Evolutionary conservation across 2,113 vertebrate genomes (phyloP), one percentile per base, ranked within the genome.

Genomic region (Microtus pennsylvanicus): DNA sequence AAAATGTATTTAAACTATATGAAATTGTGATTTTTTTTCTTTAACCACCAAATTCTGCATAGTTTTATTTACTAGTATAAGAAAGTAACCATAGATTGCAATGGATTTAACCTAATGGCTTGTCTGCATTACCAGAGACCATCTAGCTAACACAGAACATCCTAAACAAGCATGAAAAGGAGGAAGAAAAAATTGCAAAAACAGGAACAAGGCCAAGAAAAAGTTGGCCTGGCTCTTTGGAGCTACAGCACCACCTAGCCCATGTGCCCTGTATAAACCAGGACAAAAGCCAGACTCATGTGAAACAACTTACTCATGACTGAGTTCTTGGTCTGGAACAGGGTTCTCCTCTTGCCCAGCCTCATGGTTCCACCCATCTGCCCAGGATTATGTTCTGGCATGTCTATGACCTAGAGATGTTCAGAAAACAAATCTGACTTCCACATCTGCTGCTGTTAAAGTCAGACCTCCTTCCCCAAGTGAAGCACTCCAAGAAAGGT

Each of bases 351-450:
- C 98, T 99, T 99, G 96, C 99, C 99, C 26, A 99, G 98, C 95
- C 99, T 99, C 99, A 99, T 99, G 50, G 99, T 99, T 45, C 99
- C 99, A 0, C 99, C 99, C 99, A 99, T 99, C 95, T 99, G 99
- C 45, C 99, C 99, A 1, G 99, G 99, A 96, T 99, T 99, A 97
- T 99, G 99, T 93, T 99, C 99, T 0, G 99, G 99, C 99, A 99
- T 99, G 97, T 99, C 99, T 94, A 99, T 99, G 95, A 99, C 99
- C 99, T 99, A 97, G 85, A 94, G 87, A 61, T 6, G 10, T 89
- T 92, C 65, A 76, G 63, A 89, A 96, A 82, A 91, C 47, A 97
- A 58, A 70, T 74, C 0, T 0, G 8, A 5, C 77, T 81, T 24
- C 81, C 61, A 80, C 33, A 89, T 38, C 45, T 61, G 78, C 78